Evolutionary conservation across 2,888 invertebrate species (phyloP).

Genomic region (Autographa pulchrina): DNA sequence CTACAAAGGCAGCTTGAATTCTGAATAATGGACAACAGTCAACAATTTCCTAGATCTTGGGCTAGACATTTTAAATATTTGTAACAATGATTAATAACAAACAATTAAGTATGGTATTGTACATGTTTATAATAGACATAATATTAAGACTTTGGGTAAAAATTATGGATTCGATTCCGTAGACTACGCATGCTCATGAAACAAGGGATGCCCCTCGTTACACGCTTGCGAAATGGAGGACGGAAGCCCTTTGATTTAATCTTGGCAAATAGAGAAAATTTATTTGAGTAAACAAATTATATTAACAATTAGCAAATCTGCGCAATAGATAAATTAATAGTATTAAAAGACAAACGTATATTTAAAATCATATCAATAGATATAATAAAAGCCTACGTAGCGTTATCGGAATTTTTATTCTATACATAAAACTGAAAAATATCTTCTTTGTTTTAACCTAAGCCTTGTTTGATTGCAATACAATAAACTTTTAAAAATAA

Average conservation of each 20-base stretch:
- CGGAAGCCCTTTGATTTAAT: constrained; percentile 15
- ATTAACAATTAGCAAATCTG: constrained; percentile 9
- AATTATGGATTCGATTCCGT: constrained; percentile 16
- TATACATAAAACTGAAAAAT: constrained; percentile 24
- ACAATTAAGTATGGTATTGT: not conserved
- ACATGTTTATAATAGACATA: not conserved
- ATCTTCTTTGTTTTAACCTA: constrained; percentile 17
- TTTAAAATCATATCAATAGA: constrained; percentile 3
- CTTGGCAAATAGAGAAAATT: constrained; percentile 23
- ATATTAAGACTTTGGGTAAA: not conserved
- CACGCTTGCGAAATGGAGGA: constrained; percentile 29
- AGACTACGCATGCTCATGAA: constrained; percentile 30
- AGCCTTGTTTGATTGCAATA: constrained; percentile 18
- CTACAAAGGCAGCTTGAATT: not conserved
- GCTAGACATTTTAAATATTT: not conserved
- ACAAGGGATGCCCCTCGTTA: constrained; percentile 9
- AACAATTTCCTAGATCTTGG: not conserved
- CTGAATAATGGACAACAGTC: not conserved
- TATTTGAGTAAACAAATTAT: not conserved
- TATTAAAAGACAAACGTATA: not conserved
- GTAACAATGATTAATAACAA: not conserved
- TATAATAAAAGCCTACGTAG: not conserved
- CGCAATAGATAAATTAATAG: not conserved
- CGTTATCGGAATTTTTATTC: constrained; percentile 14
- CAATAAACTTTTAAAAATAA: constrained; percentile 17